Evolutionary conservation across 2,797 vertebrate genomes (phyloP).

Genomic region (Rhinoraja longicauda): DNA sequence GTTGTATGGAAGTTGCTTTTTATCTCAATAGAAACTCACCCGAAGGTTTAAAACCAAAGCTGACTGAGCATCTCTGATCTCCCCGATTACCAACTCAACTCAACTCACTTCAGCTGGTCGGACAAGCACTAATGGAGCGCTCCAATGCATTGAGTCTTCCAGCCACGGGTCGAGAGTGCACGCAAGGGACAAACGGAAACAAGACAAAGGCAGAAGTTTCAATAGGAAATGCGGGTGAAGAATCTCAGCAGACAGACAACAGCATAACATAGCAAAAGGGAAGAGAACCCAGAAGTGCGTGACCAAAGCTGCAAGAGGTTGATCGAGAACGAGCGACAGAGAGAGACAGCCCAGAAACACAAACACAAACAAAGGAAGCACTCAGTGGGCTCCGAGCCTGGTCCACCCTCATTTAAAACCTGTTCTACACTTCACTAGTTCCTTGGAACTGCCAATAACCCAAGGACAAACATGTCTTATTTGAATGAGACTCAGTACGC

Average conservation of each 20-base stretch:
- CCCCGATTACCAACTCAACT: neutral
- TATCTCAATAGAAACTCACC: too few relatives aligned
- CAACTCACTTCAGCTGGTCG: neutral
- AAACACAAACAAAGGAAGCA: neutral
- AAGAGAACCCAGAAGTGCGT: neutral
- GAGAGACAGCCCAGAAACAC: neutral
- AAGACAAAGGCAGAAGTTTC: neutral
- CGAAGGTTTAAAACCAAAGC: neutral
- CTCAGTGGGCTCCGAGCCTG: neutral
- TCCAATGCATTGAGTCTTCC: neutral
- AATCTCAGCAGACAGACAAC: neutral
- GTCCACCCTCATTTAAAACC: neutral
- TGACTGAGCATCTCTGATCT: neutral
- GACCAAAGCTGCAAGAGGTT: neutral
- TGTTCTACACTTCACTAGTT: neutral
- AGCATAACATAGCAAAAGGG: neutral
- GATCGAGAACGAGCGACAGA: neutral
- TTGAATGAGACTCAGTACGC: neutral
- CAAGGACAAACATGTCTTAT: neutral
- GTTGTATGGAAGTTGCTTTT: neutral
- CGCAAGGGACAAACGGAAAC: neutral
- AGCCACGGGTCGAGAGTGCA: neutral
- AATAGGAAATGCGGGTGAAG: neutral
- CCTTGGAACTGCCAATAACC: neutral
- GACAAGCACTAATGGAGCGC: neutral